These are phyloP conservation scores for Oplegnathus fasciatus DNA, from an alignment of 2,113 vertebrate genomes.

Conservation along the genomic window DNA sequence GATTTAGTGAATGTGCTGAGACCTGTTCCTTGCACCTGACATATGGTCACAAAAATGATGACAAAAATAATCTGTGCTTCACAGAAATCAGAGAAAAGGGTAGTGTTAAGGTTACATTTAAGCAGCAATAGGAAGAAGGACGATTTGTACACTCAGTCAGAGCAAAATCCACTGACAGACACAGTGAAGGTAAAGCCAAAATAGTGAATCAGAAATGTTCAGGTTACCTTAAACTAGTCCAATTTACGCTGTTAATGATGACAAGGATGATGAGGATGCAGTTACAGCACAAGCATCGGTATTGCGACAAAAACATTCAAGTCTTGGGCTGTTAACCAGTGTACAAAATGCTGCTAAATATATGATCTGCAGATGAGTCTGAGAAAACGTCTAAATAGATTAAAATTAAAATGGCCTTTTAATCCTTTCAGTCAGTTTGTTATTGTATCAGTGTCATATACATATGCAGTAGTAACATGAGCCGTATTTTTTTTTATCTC, in stretches of 20 bases:
- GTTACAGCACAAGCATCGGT: neutral
- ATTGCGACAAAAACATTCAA: neutral
- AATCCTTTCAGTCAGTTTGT: slow-evolving; percentile 14
- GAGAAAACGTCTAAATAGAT: neutral
- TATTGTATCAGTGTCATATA: neutral
- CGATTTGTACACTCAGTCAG: neutral
- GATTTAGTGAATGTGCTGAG: slow-evolving; percentile 32
- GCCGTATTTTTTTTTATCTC: slow-evolving; percentile 28
- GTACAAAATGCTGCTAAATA: neutral
- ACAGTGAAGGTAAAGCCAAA: neutral
- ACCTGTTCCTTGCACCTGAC: slow-evolving; percentile 12
- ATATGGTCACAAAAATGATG: slow-evolving; percentile 22
- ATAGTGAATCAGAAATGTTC: neutral
- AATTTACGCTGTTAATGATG: neutral
- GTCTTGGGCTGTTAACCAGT: neutral
- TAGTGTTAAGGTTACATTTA: slow-evolving; percentile 6
- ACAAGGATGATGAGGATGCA: neutral
- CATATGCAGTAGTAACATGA: slow-evolving; percentile 1
- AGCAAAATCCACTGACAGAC: neutral
- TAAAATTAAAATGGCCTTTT: slow-evolving; percentile 18
- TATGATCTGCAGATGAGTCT: neutral
- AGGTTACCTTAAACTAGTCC: neutral
- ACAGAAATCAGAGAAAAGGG: neutral
- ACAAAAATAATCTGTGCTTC: slow-evolving; percentile 25
- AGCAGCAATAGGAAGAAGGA: slow-evolving; percentile 7